A percentile compares a stretch with the other conserved stretches of the same genome.
Evolutionary conservation across 2,888 invertebrate genomes (phyloP).

Genomic region (Gymnoscelis rufifasciata): DNA sequence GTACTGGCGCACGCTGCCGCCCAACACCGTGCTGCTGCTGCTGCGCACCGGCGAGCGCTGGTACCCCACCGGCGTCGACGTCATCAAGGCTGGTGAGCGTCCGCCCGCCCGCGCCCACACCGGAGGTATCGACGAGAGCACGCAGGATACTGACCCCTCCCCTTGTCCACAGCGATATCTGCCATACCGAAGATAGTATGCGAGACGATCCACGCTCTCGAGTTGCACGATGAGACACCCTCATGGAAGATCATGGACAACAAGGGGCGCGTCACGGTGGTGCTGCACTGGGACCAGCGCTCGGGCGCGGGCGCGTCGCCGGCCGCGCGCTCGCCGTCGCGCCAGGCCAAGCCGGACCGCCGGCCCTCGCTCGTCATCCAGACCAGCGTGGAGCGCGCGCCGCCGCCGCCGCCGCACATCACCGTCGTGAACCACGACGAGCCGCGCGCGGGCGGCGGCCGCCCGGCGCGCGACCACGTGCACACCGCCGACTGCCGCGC

Average conservation of each 20-base stretch:
- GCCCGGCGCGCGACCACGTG: slow-evolving; percentile 86
- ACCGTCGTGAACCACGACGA: slow-evolving; percentile 97
- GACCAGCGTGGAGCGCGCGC: slow-evolving; percentile 85
- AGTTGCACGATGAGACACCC: slow-evolving; percentile 97
- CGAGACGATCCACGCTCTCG: slow-evolving; percentile 96
- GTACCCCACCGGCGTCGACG: slow-evolving; percentile 96
- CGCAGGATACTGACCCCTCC: neutral
- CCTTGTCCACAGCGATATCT: slow-evolving; percentile 86
- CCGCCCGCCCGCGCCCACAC: neutral
- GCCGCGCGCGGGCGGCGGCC: slow-evolving; percentile 85
- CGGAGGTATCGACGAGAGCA: neutral
- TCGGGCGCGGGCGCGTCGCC: slow-evolving; percentile 83
- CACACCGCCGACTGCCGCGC: slow-evolving; percentile 87
- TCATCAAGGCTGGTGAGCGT: slow-evolving; percentile 92
- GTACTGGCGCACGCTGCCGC: slow-evolving; percentile 95
- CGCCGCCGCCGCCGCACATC: slow-evolving; percentile 89
- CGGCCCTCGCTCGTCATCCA: slow-evolving; percentile 86
- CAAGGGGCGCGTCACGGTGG: slow-evolving; percentile 97
- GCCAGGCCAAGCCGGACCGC: slow-evolving; percentile 74
- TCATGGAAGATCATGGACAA: slow-evolving; percentile 99
- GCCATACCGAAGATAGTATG: slow-evolving; percentile 98
- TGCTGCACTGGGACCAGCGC: slow-evolving; percentile 97
- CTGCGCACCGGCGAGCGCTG: slow-evolving; percentile 94
- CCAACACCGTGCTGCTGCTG: slow-evolving; percentile 93
- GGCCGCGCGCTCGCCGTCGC: slow-evolving; percentile 76